Conservation (phyloP, 2,888 invertebrate genomes). For the Chrysolina americana region DNA sequence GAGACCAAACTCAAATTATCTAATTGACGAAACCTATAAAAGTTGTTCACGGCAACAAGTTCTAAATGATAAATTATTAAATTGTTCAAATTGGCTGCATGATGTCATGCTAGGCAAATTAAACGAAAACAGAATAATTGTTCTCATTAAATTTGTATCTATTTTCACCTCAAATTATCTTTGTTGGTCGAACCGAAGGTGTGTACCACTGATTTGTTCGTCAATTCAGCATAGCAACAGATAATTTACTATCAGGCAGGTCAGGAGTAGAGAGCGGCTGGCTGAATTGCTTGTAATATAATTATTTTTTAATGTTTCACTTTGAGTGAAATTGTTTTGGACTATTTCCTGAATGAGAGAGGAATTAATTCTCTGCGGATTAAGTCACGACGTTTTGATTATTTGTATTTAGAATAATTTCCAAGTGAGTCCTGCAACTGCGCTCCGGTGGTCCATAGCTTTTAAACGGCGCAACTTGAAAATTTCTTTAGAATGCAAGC, state of each 20-base stretch:
- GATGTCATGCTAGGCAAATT: conserved; percentile 43
- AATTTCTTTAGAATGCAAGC: no score
- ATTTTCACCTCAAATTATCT: conserved; percentile 24
- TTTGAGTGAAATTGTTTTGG: no score
- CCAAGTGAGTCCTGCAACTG: no score
- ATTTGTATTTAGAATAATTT: no score
- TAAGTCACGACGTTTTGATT: no score
- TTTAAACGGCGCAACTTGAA: no score
- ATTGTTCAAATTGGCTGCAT: conserved; percentile 42
- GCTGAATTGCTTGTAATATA: not conserved
- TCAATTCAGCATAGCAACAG: conserved; percentile 21
- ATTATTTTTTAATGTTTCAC: no score
- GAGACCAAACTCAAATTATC: conserved; percentile 38
- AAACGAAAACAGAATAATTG: conserved; percentile 27
- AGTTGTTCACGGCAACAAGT: conserved; percentile 41
- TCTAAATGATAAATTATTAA: conserved; percentile 46
- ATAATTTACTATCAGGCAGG: conserved; percentile 9
- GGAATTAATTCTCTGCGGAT: no score
- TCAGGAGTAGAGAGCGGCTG: conserved; percentile 9
- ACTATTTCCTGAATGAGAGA: no score
- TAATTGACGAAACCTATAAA: conserved; percentile 45
- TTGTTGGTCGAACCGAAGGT: conserved; percentile 16
- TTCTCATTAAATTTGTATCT: conserved; percentile 21
- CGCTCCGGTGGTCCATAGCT: no score
- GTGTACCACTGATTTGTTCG: conserved; percentile 11